These are phyloP conservation scores for Campaea margaritaria DNA, from an alignment of 2,888 invertebrate species.

Conservation along the genomic window DNA sequence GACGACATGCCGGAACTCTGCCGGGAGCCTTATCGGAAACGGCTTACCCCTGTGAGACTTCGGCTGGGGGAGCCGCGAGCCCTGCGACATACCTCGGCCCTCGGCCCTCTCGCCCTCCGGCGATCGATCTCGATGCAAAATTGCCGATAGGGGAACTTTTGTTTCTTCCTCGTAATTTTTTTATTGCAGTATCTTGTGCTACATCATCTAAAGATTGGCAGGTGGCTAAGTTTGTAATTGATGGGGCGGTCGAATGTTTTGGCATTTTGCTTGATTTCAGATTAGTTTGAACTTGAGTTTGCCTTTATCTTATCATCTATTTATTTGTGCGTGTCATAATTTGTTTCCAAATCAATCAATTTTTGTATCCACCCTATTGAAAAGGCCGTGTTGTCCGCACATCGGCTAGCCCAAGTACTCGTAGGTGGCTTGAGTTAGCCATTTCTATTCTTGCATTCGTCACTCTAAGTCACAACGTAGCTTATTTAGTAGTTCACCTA, in stretches of 20 bases:
- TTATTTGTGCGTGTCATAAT: no score
- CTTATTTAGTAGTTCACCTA: no score
- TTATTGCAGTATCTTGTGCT: conserved; percentile 65
- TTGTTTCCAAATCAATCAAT: no score
- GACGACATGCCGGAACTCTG: conserved; percentile 67
- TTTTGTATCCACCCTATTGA: no score
- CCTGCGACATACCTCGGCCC: conserved; percentile 64
- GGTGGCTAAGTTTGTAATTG: conserved; percentile 43
- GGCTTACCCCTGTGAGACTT: conserved; percentile 85
- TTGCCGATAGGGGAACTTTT: conserved; percentile 70
- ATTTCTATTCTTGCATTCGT: no score
- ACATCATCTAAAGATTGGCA: conserved; percentile 44
- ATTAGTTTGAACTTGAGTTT: conserved; percentile 7
- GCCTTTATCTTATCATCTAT: no score
- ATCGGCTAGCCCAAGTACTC: no score
- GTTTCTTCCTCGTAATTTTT: conserved; percentile 73
- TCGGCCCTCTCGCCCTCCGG: conserved; percentile 55
- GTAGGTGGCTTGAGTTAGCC: no score
- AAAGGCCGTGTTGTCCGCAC: no score
- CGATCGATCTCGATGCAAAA: conserved; percentile 84
- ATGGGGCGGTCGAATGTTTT: conserved; percentile 30
- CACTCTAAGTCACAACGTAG: no score
- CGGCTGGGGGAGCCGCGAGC: conserved; percentile 42
- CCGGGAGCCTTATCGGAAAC: conserved; percentile 84
- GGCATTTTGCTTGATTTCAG: conserved; percentile 7